These are phyloP conservation scores for Platypus cylindrus DNA, from an alignment of 2,888 invertebrate genomes.

Conservation along the genomic window DNA sequence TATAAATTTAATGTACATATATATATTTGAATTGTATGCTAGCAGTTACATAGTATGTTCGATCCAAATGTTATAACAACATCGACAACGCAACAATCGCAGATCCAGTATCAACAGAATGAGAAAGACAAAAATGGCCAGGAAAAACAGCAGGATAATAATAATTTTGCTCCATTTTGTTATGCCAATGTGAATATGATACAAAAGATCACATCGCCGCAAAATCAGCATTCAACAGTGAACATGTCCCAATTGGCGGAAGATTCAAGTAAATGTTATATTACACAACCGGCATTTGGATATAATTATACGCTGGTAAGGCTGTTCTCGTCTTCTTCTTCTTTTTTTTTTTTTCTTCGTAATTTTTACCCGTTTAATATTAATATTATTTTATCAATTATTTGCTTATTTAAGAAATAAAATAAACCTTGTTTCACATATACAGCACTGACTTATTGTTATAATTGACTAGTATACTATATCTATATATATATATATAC, in stretches of 20 bases:
- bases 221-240: constrained; percentile 38
- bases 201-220: constrained; percentile 44
- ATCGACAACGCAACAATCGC: constrained; percentile 34
- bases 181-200: constrained; percentile 57
- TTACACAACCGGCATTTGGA: constrained; percentile 55
- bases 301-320: constrained; percentile 64
- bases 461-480: no score
- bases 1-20: background rate
- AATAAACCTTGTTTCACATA: no score
- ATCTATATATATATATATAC: no score
- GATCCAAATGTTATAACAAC: constrained; percentile 30
- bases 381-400: no score
- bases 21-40: background rate
- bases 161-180: constrained; percentile 58
- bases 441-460: no score
- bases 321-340: no score
- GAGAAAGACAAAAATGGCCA: constrained; percentile 28
- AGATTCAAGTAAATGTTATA: constrained; percentile 64
- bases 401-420: no score
- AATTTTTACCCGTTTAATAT: no score
- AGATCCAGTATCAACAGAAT: constrained; percentile 31
- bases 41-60: constrained; percentile 27
- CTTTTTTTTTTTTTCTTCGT: no score
- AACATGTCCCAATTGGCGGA: constrained; percentile 58
- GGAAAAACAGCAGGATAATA: constrained; percentile 33